Evolutionary conservation across 2,113 vertebrate genomes (phyloP), one percentile per base, ranked within the genome.

Genomic region (Odocoileus hemionus): DNA sequence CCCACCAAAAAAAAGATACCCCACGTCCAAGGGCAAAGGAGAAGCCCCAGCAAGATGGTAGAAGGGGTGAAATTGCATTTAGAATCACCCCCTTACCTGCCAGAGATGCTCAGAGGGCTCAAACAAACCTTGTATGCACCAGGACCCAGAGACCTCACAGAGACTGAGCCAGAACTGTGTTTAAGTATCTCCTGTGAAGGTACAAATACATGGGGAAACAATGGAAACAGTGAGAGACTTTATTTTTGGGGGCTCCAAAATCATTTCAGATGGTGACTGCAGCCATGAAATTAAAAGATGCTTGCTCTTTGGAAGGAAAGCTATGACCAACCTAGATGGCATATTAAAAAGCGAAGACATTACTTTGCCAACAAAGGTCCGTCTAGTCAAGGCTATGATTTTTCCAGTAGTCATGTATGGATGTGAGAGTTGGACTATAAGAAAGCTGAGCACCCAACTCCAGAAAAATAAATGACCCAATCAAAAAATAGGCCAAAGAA

Each of bases 11-110:
- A 39, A 70, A 36, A 39, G 67, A 23, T 70, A 70, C n/a, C 67
- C 19, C n/a, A 39, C 2, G 0, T 23, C 67, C 67, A 70, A 70
- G 67, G 67, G 67, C 67, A 70, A 70, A 70, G 67, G 67, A 39
- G 67, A 39, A 39, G n/a, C 67, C 67, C n/a, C 21, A 39, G 10
- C 2, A 39, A 39, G 19, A 23, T 70, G 67, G 67, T 70, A 39
- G n/a, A 70, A 70, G n/a, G 19, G n/a, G n/a, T 0, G 1, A 39
- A 39, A 70, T 70, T 0, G 0, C n/a, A 23, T 70, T 39, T 39
- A 39, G 67, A 70, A 39, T 39, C 10, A 39, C n/a, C 19, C 10
- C 10, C 19, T 70, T 39, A 39, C n/a, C n/a, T 39, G 19, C 19
- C 67, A 70, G 67, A 70, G 67, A 23, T 0, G 0, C 19, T 70